These are phyloP conservation scores for Gortyna flavago DNA, from an alignment of 2,888 invertebrate species.

Conservation along the genomic window DNA sequence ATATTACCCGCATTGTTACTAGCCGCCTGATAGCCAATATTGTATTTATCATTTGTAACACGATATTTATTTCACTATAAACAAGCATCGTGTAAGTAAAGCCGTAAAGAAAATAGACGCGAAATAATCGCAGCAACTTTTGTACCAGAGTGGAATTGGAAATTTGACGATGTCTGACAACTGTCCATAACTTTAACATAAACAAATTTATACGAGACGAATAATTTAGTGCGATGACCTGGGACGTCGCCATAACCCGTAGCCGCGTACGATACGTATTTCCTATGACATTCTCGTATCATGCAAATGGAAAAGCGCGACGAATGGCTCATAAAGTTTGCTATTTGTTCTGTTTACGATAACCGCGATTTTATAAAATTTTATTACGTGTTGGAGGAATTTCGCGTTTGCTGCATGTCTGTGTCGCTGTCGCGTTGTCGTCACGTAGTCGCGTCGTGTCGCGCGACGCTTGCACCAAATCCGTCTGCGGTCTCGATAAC, in stretches of 20 bases:
- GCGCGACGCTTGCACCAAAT: slow-evolving; percentile 50
- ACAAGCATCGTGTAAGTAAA: slow-evolving; percentile 33
- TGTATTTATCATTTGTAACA: slow-evolving; percentile 54
- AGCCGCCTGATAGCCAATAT: slow-evolving; percentile 54
- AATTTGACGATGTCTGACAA: slow-evolving; percentile 67
- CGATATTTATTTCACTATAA: slow-evolving; percentile 51
- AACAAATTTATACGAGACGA: slow-evolving; percentile 70
- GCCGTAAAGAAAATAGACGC: slow-evolving; percentile 56
- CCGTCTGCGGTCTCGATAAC: slow-evolving; percentile 60
- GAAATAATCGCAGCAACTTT: slow-evolving; percentile 50
- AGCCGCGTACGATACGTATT: slow-evolving; percentile 65
- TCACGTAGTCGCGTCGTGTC: slow-evolving; percentile 53
- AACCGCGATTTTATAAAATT: slow-evolving; percentile 87
- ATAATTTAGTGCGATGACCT: slow-evolving; percentile 74
- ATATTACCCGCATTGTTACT: slow-evolving; percentile 49
- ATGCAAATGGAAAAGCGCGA: slow-evolving; percentile 88
- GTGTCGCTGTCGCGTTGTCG: slow-evolving; percentile 56
- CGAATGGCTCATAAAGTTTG: slow-evolving; percentile 86
- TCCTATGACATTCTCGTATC: slow-evolving; percentile 80
- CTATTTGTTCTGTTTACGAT: slow-evolving; percentile 89
- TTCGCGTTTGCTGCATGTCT: slow-evolving; percentile 71
- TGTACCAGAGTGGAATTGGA: slow-evolving; percentile 59
- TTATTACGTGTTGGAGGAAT: slow-evolving; percentile 81
- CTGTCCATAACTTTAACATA: slow-evolving; percentile 70
- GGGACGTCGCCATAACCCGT: slow-evolving; percentile 73